These are phyloP conservation scores for Pangasianodon hypophthalmus DNA, from an alignment of 2,113 vertebrate species.

Conservation along the genomic window DNA sequence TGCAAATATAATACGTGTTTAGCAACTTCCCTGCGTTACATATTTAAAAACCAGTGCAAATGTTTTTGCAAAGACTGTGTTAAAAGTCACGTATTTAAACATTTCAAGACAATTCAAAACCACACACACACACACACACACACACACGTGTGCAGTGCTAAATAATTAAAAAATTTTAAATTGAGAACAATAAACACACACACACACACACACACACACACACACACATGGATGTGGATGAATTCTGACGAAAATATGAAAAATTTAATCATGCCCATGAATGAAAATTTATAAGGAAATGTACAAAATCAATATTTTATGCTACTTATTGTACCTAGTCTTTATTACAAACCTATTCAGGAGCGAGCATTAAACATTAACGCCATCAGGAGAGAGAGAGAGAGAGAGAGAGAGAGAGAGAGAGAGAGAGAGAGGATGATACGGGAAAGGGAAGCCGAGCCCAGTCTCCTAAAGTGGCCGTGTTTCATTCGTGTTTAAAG, in stretches of 20 bases:
- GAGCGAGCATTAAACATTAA: conserved; percentile 94
- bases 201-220: not conserved
- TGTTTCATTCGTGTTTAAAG: conserved; percentile 86
- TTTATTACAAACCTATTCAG: conserved; percentile 97
- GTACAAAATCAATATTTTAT: conserved; percentile 99
- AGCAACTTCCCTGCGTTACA: not conserved
- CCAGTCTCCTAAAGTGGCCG: conserved; percentile 89
- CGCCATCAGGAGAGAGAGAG: conserved; percentile 67
- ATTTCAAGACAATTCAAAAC: not conserved
- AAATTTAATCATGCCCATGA: conserved; percentile 61
- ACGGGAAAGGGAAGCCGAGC: conserved; percentile 60
- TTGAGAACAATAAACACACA: not conserved
- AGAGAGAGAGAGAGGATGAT: not conserved
- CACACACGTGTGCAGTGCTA: not conserved
- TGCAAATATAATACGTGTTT: not conserved
- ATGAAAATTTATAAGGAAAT: conserved; percentile 98
- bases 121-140: not conserved
- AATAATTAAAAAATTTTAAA: too few species aligned
- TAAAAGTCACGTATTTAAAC: not conserved
- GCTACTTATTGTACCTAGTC: conserved; percentile 93
- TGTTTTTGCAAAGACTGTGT: not conserved
- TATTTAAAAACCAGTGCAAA: not conserved
- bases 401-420: not conserved
- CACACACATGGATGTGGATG: conserved; percentile 61
- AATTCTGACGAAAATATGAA: not conserved